A percentile compares a stretch with the other conserved stretches of the same genome.
phyloP scores from a whole-genome alignment of 2,113 vertebrate genomes.

The Mirounga angustirostris region DNA sequence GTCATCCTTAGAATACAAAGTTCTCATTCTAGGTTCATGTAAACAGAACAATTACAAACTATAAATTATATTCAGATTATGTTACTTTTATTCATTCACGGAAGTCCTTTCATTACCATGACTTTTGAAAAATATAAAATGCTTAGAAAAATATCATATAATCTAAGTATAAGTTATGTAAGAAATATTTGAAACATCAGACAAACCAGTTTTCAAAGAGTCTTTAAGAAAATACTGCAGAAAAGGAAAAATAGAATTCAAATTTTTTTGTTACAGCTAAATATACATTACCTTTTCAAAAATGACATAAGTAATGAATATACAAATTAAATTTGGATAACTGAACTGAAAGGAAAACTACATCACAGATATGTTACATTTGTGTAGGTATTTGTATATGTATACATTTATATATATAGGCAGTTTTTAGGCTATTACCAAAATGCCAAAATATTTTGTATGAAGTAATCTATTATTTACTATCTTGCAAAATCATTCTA shows the following conservation, averaged over 20 bases:
- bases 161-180: neutral
- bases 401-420: neutral
- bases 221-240: neutral
- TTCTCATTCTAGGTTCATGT: neutral
- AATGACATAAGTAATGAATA: neutral
- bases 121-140: constrained; percentile 20
- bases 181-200: constrained; percentile 28
- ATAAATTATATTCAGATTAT: neutral
- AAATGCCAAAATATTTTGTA: neutral
- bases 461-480: neutral
- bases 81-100: constrained; percentile 23
- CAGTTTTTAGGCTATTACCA: neutral
- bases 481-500: neutral
- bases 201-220: neutral
- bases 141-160: neutral
- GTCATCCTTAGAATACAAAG: neutral
- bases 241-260: neutral
- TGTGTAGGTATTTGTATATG: neutral
- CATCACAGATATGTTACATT: neutral
- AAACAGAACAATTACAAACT: constrained; percentile 37
- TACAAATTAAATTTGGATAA: neutral
- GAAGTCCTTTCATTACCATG: neutral
- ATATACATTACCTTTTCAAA: neutral
- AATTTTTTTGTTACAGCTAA: neutral
- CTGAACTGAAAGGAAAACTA: neutral